These are phyloP conservation scores for Charina bottae DNA, from an alignment of 2,113 vertebrate species.

Conservation along the genomic window DNA sequence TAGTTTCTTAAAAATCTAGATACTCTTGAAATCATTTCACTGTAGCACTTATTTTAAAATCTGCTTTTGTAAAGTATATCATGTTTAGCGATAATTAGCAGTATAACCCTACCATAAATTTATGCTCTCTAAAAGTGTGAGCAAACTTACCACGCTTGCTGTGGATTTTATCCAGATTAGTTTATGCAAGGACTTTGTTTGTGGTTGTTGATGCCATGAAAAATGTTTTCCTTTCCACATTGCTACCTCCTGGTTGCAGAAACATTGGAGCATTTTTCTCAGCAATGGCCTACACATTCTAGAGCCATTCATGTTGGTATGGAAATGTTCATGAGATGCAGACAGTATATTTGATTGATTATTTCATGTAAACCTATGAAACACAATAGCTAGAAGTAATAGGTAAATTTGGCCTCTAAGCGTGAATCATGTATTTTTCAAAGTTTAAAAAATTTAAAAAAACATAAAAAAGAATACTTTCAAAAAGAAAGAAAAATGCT, in stretches of 20 bases:
- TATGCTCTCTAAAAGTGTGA: conserved; percentile 9
- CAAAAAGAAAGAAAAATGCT: background rate
- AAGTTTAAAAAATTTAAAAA: background rate
- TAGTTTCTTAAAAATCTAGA: background rate
- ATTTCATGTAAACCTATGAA: background rate
- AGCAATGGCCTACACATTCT: background rate
- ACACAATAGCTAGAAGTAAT: background rate
- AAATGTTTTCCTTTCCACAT: background rate
- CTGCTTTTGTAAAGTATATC: background rate
- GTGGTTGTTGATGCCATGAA: background rate
- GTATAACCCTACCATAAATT: conserved; percentile 5
- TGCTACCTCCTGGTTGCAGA: background rate
- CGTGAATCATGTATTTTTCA: background rate
- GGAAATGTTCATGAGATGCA: background rate
- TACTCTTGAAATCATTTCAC: conserved; percentile 18
- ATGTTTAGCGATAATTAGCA: background rate
- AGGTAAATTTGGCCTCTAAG: background rate
- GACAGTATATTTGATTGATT: background rate
- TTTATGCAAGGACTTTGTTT: background rate
- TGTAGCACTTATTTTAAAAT: background rate
- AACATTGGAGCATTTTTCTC: background rate
- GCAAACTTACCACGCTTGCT: background rate
- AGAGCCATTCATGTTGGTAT: background rate
- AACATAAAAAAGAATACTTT: background rate
- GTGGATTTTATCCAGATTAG: background rate